Evolutionary conservation across 2,888 invertebrate genomes (phyloP).

Genomic region (Notocelia uddmanniana): DNA sequence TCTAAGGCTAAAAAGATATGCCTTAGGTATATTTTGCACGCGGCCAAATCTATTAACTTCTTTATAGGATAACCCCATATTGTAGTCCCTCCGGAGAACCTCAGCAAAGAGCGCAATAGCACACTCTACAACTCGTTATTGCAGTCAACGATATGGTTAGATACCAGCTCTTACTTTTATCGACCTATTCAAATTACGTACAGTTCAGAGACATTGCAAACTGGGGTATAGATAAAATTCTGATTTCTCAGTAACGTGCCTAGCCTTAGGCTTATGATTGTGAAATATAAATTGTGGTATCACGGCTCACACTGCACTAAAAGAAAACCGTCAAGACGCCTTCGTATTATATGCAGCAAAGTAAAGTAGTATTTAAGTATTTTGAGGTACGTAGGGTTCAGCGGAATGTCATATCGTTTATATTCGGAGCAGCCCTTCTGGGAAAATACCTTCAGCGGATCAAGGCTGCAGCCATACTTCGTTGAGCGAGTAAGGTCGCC

Average conservation of each 20-base stretch:
- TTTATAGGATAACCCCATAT: too few species aligned
- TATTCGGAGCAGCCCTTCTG: too few species aligned
- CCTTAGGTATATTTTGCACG: too few species aligned
- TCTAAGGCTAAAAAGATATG: background rate
- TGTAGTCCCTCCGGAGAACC: background rate
- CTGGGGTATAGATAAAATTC: slow-evolving; percentile 31
- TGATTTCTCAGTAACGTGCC: slow-evolving; percentile 19
- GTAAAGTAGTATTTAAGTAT: too few species aligned
- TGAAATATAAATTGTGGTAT: slow-evolving; percentile 16
- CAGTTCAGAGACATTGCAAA: slow-evolving; percentile 12
- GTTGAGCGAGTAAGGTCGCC: too few species aligned
- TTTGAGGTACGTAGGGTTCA: too few species aligned
- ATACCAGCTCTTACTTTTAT: slow-evolving; percentile 17
- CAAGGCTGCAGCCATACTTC: too few species aligned
- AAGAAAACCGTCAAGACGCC: slow-evolving; percentile 13
- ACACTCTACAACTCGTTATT: background rate
- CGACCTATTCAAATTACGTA: slow-evolving; percentile 22
- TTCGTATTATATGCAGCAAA: slow-evolving; percentile 7
- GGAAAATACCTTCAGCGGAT: too few species aligned
- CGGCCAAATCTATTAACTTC: background rate
- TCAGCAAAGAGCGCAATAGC: background rate
- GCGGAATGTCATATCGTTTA: too few species aligned
- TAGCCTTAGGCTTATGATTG: slow-evolving; percentile 8
- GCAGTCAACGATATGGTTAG: background rate
- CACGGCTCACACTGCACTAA: slow-evolving; percentile 14